phyloP scores from a whole-genome alignment of 2,797 vertebrate genomes.

The Threskiornis aethiopicus region DNA sequence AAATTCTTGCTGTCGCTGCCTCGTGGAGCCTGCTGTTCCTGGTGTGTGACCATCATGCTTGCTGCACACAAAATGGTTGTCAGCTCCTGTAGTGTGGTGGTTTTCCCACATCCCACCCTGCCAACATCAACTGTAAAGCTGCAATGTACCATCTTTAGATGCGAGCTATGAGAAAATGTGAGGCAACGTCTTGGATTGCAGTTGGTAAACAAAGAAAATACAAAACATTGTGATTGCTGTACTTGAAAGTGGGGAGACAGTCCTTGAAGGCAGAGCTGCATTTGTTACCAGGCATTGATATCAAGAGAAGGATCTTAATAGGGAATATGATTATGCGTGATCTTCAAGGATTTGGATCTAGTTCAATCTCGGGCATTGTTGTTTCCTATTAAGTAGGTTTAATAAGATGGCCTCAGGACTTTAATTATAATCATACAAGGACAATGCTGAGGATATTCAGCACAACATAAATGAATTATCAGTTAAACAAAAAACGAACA shows the following conservation, averaged over 20 bases:
- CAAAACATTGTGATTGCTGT: background rate
- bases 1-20: accelerated
- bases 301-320: background rate
- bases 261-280: background rate
- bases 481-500: background rate
- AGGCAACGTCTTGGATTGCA: accelerated
- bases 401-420: background rate
- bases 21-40: background rate
- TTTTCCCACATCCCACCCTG: background rate
- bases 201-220: background rate
- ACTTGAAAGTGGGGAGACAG: background rate
- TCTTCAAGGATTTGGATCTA: background rate
- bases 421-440: background rate
- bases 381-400: background rate
- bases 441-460: background rate
- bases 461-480: background rate
- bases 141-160: accelerated
- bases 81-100: accelerated
- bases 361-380: background rate
- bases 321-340: background rate
- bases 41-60: accelerated
- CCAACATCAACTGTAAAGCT: background rate
- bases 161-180: accelerated
- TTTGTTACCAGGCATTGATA: background rate
- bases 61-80: background rate